Percentiles rank a stretch among this genome's conserved stretches.
These are phyloP conservation scores for Synergus itoensis DNA, from an alignment of 2,888 invertebrate species.

Conservation along the genomic window DNA sequence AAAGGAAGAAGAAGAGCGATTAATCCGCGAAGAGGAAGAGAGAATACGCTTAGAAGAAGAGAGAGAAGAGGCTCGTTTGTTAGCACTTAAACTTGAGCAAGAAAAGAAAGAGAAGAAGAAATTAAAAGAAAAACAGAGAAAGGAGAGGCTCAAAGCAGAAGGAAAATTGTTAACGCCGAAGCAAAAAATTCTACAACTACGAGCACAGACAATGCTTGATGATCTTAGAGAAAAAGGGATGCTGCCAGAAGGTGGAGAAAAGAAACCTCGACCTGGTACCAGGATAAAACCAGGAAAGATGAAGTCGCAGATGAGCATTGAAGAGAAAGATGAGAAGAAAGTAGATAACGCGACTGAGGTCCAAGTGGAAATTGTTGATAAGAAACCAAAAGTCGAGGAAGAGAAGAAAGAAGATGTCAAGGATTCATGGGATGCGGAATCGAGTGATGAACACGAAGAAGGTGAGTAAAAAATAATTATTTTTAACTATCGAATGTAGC, in stretches of 20 bases:
- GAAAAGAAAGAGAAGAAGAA: conserved; percentile 93
- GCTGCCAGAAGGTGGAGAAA: conserved; percentile 85
- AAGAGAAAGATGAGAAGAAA: conserved; percentile 79
- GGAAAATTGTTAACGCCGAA: conserved; percentile 96
- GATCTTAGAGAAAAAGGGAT: conserved; percentile 93
- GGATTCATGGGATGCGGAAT: conserved; percentile 92
- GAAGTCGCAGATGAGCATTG: conserved; percentile 83
- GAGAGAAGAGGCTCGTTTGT: conserved; percentile 85
- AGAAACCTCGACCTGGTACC: conserved; percentile 82
- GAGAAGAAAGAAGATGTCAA: conserved; percentile 82
- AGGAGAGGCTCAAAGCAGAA: conserved; percentile 96
- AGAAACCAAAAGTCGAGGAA: conserved; percentile 75
- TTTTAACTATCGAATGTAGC: neutral
- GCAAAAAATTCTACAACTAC: conserved; percentile 93
- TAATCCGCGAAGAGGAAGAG: conserved; percentile 89
- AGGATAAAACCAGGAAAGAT: conserved; percentile 86
- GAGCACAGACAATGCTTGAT: conserved; percentile 93
- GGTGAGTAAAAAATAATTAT: conserved; percentile 60
- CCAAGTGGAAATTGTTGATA: conserved; percentile 80
- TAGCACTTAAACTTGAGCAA: conserved; percentile 89
- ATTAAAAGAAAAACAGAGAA: conserved; percentile 94
- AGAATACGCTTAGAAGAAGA: conserved; percentile 86
- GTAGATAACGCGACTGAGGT: conserved; percentile 76
- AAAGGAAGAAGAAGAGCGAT: conserved; percentile 92
- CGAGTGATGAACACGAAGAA: conserved; percentile 81